Percentiles rank a stretch among this genome's conserved stretches.
These are phyloP conservation scores for Peromyscus aztecus DNA, from an alignment of 2,797 vertebrate species.

Conservation along the genomic window DNA sequence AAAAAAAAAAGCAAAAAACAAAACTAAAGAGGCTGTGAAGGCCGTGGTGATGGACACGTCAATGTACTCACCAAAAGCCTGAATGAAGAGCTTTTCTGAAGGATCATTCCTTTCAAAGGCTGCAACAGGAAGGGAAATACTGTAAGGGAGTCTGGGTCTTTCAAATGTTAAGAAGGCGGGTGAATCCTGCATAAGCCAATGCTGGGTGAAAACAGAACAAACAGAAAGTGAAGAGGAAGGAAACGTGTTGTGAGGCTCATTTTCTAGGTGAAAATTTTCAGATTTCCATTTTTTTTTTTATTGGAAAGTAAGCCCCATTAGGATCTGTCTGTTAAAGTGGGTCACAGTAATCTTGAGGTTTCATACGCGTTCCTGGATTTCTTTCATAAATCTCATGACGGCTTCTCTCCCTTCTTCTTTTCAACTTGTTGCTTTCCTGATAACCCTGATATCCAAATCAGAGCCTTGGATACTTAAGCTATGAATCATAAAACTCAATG, in stretches of 20 bases:
- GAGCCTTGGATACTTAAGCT: slow-evolving; percentile 32
- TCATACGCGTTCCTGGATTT: slow-evolving; percentile 75
- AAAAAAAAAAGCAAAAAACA: too few relatives aligned
- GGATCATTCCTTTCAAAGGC: background rate
- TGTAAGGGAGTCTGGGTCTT: accelerated
- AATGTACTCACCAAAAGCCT: background rate
- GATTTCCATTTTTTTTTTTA: slow-evolving; percentile 72
- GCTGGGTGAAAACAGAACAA: slow-evolving; percentile 6
- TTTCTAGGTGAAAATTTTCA: slow-evolving; percentile 69
- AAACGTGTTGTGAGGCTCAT: background rate
- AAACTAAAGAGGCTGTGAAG: background rate
- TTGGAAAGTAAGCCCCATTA: slow-evolving; percentile 57
- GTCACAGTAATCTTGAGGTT: slow-evolving; percentile 80
- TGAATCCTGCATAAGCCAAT: background rate
- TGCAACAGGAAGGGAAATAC: background rate
- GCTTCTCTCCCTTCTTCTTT: background rate
- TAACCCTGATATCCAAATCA: slow-evolving; percentile 46
- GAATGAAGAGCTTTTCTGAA: background rate
- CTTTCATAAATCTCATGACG: slow-evolving; percentile 74
- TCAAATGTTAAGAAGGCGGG: background rate
- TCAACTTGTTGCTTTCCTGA: slow-evolving; percentile 1
- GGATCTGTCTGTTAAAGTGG: slow-evolving; percentile 75
- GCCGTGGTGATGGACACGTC: background rate
- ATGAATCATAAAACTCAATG: slow-evolving; percentile 24
- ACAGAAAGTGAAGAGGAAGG: background rate